These are phyloP conservation scores for Drosophila mettleri DNA, from an alignment of 2,888 invertebrate species.

Conservation along the genomic window DNA sequence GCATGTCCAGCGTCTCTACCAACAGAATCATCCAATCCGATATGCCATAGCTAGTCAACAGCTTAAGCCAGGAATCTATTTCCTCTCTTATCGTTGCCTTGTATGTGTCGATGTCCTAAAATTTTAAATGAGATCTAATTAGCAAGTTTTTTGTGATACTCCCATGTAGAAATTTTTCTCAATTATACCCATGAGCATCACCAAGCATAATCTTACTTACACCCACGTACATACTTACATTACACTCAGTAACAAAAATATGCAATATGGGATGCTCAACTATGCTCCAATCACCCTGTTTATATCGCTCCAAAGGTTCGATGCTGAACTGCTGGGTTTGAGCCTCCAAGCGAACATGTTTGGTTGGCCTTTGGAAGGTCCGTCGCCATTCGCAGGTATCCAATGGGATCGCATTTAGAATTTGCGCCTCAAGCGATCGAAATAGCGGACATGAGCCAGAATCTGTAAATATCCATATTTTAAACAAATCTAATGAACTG, in stretches of 20 bases:
- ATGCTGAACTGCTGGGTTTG: constrained; percentile 92
- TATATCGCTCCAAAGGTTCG: constrained; percentile 88
- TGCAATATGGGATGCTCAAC: constrained; percentile 96
- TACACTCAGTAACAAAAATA: constrained; percentile 97
- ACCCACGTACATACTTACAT: constrained; percentile 86
- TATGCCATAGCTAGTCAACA: constrained; percentile 90
- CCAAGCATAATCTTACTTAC: background rate
- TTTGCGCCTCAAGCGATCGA: constrained; percentile 91
- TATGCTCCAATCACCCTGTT: constrained; percentile 91
- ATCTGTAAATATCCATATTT: constrained; percentile 86
- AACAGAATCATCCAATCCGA: constrained; percentile 97
- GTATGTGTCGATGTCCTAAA: constrained; percentile 95
- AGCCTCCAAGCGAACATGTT: constrained; percentile 93
- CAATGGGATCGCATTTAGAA: constrained; percentile 92
- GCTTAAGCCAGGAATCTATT: constrained; percentile 94
- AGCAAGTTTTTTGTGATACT: background rate
- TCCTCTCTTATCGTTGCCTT: constrained; percentile 95
- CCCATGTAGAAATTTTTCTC: background rate
- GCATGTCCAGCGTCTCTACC: constrained; percentile 96
- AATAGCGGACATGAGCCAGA: constrained; percentile 94
- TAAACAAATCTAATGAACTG: background rate
- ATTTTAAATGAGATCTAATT: too few species aligned
- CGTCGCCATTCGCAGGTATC: constrained; percentile 97
- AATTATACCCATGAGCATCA: background rate
- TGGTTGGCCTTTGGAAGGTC: constrained; percentile 93